phyloP scores from a whole-genome alignment of 2,888 invertebrate genomes.

The Dynastes grantii region DNA sequence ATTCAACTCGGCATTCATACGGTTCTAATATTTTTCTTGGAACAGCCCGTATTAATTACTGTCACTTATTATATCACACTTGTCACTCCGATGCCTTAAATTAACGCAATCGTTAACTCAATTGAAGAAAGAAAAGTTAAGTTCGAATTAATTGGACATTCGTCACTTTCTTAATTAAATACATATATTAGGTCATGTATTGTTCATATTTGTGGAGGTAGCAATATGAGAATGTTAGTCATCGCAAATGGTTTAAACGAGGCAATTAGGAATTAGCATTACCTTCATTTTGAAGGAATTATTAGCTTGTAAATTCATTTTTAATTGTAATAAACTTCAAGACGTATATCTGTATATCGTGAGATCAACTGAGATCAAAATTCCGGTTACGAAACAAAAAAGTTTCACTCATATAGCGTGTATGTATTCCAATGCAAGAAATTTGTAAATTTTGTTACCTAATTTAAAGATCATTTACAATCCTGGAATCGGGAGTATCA shows the following conservation, averaged over 20 bases:
- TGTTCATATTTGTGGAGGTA: conserved; percentile 10
- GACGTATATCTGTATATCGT: too few relatives aligned
- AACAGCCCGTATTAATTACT: conserved; percentile 37
- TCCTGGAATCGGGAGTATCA: too few relatives aligned
- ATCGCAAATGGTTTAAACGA: conserved; percentile 1
- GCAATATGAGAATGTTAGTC: background rate
- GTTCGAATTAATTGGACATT: conserved; percentile 37
- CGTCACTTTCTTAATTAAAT: conserved; percentile 16
- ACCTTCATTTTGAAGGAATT: too few relatives aligned
- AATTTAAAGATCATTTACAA: too few relatives aligned
- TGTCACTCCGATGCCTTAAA: conserved; percentile 35
- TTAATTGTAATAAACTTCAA: too few relatives aligned
- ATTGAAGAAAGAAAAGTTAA: conserved; percentile 14
- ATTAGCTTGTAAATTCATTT: too few relatives aligned
- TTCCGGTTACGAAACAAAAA: too few relatives aligned
- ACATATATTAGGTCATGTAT: conserved; percentile 22
- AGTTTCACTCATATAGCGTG: too few relatives aligned
- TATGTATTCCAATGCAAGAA: too few relatives aligned
- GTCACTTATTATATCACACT: conserved; percentile 35
- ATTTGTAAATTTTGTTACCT: too few relatives aligned
- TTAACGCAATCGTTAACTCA: conserved; percentile 29
- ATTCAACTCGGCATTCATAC: background rate
- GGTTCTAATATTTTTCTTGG: conserved; percentile 32
- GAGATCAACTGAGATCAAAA: too few relatives aligned
- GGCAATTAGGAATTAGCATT: background rate